Conservation (phyloP, 2,797 vertebrate species). For the Spinus pinus region DNA sequence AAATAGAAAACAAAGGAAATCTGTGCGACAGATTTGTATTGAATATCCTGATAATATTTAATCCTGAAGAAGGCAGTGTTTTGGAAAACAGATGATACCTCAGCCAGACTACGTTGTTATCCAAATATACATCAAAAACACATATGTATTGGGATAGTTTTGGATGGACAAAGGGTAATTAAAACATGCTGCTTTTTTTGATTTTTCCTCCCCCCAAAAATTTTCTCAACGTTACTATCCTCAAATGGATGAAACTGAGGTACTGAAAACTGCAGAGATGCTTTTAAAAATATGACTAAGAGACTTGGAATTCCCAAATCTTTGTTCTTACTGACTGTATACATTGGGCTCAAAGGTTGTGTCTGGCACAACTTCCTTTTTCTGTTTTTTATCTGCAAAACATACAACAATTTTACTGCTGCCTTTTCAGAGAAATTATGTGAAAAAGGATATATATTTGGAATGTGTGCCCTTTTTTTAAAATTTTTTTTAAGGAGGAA, state of each 20-base stretch:
- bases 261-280: neutral
- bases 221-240: neutral
- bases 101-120: neutral
- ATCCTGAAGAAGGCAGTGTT: conserved; percentile 10
- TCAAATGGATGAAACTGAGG: neutral
- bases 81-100: conserved; percentile 52
- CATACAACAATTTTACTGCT: neutral
- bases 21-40: conserved; percentile 25
- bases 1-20: neutral
- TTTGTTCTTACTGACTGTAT: neutral
- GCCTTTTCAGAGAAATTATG: neutral
- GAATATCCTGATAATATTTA: conserved; percentile 20
- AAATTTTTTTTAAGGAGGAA: neutral
- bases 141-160: neutral
- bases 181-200: neutral
- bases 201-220: neutral
- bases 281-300: neutral
- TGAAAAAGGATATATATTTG: neutral
- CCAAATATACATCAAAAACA: conserved; percentile 41
- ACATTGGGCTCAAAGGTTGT: neutral
- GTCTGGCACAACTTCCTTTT: neutral
- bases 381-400: neutral
- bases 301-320: neutral
- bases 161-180: neutral
- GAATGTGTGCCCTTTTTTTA: neutral